Conservation (phyloP, 2,113 vertebrate species). For the Rhinopomastus cyanomelas region DNA sequence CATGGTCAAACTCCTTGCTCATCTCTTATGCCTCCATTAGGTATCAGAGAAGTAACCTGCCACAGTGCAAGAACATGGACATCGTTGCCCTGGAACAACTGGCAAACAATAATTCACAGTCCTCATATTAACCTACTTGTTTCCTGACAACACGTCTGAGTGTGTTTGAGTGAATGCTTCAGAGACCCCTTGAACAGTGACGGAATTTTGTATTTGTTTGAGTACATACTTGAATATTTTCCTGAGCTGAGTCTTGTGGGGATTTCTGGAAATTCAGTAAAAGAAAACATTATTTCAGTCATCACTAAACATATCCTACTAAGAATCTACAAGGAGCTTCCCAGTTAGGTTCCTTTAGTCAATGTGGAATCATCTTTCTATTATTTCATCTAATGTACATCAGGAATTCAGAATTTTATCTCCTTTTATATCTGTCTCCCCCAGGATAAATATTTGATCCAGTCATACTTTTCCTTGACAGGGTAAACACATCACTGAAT, state of each 20-base stretch:
- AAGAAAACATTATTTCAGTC: not conserved
- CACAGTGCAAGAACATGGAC: not conserved
- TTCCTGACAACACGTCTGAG: not conserved
- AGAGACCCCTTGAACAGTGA: not conserved
- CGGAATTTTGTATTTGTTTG: not conserved
- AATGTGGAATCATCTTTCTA: not conserved
- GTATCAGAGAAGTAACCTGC: not conserved
- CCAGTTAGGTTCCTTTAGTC: not conserved
- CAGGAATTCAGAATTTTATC: not conserved
- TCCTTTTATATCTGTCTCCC: not conserved
- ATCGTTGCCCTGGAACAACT: not conserved
- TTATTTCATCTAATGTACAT: not conserved
- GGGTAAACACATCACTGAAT: not conserved
- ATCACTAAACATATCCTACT: not conserved
- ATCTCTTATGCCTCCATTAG: not conserved
- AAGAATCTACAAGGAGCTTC: not conserved
- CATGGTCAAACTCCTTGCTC: not conserved
- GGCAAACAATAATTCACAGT: not conserved
- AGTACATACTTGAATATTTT: not conserved
- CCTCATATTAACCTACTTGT: not conserved
- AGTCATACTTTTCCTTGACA: not conserved
- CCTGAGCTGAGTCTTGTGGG: not conserved
- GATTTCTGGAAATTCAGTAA: not conserved
- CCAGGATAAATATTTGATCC: not conserved
- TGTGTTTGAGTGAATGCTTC: not conserved